Evolutionary conservation across 2,888 invertebrate species (phyloP), one percentile per base, ranked within the genome.

Genomic region (Scotopteryx bipunctaria): DNA sequence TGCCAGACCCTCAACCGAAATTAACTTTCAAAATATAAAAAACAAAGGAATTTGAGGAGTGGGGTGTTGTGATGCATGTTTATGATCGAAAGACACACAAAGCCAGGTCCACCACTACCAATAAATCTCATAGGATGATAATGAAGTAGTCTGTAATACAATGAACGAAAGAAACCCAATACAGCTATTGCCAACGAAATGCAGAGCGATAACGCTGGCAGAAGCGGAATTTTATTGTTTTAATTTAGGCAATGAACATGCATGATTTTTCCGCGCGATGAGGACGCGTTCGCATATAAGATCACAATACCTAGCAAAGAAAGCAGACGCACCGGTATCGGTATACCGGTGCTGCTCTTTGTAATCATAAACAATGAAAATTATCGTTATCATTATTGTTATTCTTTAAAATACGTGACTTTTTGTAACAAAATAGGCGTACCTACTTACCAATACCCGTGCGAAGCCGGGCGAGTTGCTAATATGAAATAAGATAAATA

Each of bases 161-260:
- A 21, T 5, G 6, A 23, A 1, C n/a, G 8, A 15, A 8, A 3
- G 21, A 21, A 27, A 27, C 14, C 14, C 36, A 21, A 21, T 21
- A 21, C 13, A 21, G 21, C 21, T 21, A 11, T 35, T 13, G 19
- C n/a, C 33, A 21, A 17, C 36, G 3, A 9, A 17, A 15, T 5
- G 16, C 15, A 31, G 25, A 45, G 27, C 27, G 4, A 27, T 41
- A 45, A 15, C 32, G 17, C 15, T 35, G 16, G 35, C 40, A 47
- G 23, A 42, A 35, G 21, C 13, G 31, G 23, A 35, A 43, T 35
- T 35, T 27, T 31, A 35, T 32, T 13, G 37, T 45, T 43, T 48
- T 51, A 42, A 59, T 50, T 55, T 50, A 48, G 41, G 43, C 46
- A 59, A 57, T 59, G 49, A 52, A 40, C 33, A 38, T 52, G 33